phyloP scores from a whole-genome alignment of 2,113 vertebrate species.

The Morone saxatilis region DNA sequence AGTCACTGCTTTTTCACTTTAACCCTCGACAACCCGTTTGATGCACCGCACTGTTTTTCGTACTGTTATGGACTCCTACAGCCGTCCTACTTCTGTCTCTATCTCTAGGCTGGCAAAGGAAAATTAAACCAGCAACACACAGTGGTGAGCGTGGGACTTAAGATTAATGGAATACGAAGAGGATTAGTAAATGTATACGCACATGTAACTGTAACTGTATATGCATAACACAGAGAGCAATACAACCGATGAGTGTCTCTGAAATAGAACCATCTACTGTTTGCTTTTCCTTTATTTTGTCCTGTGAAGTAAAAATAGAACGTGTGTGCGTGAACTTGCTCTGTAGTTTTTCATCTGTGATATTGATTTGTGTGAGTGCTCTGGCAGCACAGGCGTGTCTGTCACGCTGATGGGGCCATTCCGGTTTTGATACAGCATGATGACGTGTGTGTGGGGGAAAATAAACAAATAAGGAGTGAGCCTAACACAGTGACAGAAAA shows the following conservation, averaged over 20 bases:
- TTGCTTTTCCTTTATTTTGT: not conserved
- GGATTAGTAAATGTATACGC: not conserved
- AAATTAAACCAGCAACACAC: constrained; percentile 5
- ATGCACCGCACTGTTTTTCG: not conserved
- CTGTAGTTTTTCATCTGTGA: not conserved
- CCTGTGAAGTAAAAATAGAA: not conserved
- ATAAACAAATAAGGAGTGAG: not conserved
- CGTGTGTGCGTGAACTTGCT: not conserved
- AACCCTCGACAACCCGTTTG: constrained; percentile 9
- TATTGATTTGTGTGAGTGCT: not conserved
- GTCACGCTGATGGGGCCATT: not conserved
- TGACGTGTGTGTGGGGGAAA: not conserved
- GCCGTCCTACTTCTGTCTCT: constrained; percentile 9
- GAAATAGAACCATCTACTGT: not conserved
- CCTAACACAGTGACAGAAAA: not conserved
- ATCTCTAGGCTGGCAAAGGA: not conserved
- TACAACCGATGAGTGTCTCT: not conserved
- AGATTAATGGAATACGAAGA: constrained; percentile 17
- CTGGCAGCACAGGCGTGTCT: not conserved
- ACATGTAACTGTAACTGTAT: not conserved
- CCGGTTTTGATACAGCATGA: not conserved
- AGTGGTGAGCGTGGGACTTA: not conserved
- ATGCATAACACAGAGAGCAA: not conserved
- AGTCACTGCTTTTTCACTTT: constrained; percentile 6
- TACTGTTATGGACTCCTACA: not conserved